Evolutionary conservation across 1,140 invertebrate species (phyloP).

Genomic region (Calephelis nemesis): DNA sequence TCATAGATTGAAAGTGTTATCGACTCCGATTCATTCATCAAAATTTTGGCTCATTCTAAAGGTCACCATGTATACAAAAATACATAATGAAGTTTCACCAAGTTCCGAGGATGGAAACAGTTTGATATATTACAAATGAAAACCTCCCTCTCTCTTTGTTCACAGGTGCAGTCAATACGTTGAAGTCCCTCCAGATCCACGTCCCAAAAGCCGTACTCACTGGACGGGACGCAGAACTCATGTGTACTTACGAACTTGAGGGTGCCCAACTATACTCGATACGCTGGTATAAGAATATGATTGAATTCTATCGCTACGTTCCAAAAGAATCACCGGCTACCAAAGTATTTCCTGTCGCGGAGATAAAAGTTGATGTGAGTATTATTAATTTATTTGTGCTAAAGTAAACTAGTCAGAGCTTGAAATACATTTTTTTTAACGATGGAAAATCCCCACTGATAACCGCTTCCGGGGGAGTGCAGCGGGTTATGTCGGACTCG

Average conservation of each 20-base stretch:
- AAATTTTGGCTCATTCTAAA: no score
- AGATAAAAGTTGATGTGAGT: conserved; percentile 90
- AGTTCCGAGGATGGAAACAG: no score
- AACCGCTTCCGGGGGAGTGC: no score
- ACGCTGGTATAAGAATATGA: conserved; percentile 90
- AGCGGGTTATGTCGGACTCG: no score
- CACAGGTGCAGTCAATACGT: conserved; percentile 60
- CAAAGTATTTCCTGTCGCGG: conserved; percentile 86
- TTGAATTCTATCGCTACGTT: conserved; percentile 89
- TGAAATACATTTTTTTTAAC: no score
- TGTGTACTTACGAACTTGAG: conserved; percentile 89
- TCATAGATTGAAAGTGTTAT: no score
- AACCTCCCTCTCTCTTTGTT: conserved; percentile 27
- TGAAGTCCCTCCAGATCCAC: conserved; percentile 80
- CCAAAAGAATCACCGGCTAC: conserved; percentile 86
- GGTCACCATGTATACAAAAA: no score
- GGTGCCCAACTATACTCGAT: conserved; percentile 88
- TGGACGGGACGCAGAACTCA: conserved; percentile 83
- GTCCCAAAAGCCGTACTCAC: conserved; percentile 81
- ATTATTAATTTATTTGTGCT: conserved; percentile 40
- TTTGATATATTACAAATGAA: no score
- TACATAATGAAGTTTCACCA: no score
- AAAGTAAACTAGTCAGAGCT: no score
- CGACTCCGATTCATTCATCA: no score
- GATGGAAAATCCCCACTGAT: no score